These are phyloP conservation scores for Paraplagusia blochii DNA, from an alignment of 2,113 vertebrate genomes.

Conservation along the genomic window DNA sequence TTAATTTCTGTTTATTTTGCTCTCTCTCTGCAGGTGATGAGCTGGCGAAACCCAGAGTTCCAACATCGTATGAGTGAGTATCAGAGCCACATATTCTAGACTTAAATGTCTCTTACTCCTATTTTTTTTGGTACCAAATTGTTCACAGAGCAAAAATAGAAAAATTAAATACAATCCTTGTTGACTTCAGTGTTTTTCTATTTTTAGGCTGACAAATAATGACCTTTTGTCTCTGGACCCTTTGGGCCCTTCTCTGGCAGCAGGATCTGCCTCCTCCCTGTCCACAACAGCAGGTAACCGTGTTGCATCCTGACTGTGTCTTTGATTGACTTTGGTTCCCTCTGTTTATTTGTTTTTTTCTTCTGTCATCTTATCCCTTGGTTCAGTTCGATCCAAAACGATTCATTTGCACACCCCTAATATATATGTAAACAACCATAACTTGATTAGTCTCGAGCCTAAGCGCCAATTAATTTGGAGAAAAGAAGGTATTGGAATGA, in stretches of 20 bases:
- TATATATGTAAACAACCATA: too few species aligned
- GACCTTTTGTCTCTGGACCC: conserved; percentile 93
- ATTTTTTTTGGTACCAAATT: background rate
- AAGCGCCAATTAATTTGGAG: too few species aligned
- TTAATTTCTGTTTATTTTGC: conserved; percentile 27
- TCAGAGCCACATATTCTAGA: background rate
- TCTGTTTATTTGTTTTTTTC: too few species aligned
- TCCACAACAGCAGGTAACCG: conserved; percentile 83
- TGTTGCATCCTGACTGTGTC: background rate
- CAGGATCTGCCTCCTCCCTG: conserved; percentile 76
- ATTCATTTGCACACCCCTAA: too few species aligned
- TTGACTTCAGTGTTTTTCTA: background rate
- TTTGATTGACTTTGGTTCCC: too few species aligned
- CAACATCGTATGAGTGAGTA: conserved; percentile 86
- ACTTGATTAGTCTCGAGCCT: too few species aligned
- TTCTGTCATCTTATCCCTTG: too few species aligned
- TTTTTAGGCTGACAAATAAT: conserved; percentile 80
- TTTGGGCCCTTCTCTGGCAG: conserved; percentile 78
- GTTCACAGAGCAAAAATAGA: background rate
- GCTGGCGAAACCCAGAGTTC: conserved; percentile 80
- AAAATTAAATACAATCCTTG: background rate
- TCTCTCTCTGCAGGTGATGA: conserved; percentile 84
- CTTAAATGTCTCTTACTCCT: background rate
- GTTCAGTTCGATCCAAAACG: too few species aligned
- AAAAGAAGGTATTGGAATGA: too few species aligned